Evolutionary conservation across 1,140 invertebrate genomes (phyloP), one percentile per base, ranked within the genome.

Genomic region (Drosophila aff.): DNA sequence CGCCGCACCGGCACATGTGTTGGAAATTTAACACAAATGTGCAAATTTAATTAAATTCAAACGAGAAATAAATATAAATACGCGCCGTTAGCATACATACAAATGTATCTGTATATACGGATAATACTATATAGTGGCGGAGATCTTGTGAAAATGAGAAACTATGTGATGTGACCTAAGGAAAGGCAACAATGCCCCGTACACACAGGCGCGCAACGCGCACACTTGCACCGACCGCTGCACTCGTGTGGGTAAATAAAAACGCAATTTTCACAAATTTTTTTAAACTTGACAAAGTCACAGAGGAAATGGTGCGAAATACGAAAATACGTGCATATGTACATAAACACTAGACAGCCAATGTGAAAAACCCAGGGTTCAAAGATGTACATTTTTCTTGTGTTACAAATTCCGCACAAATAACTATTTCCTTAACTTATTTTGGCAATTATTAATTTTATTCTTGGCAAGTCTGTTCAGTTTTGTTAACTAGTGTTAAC

Each of bases 1-100:
- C 50, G 46, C 46, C 49, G 47, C 46, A 40, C 43, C 50, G 55
- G 61, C 83, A 76, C 52, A 87, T 83, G 84, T 77, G 78, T 83
- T 79, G 79, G 74, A 86, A 83, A 87, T 87, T 87, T 87, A 83
- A 87, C 83, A 87, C 80, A 89, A 87, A 87, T 87, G 83, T 87
- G 83, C 83, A 89, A 87, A 87, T 87, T 87, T 87, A 87, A 87
- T 87, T 87, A 89, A 87, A 87, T 87, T 89, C 80, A 87, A 87
- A 87, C 83, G 83, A 89, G 81, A 87, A 87, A 87, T 82, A 86
- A 87, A 87, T 82, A 86, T 86, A 87, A 82, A 78, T 76, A 66
- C 52, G 71, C 77, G 69, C 65, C 40, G 68, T 75, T 85, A 40
- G 47, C 77, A 83, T 77, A 53, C 49, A 23, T 61, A 67, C 26